Evolutionary conservation across 2,113 vertebrate genomes (phyloP).

Genomic region (Vimba vimba): DNA sequence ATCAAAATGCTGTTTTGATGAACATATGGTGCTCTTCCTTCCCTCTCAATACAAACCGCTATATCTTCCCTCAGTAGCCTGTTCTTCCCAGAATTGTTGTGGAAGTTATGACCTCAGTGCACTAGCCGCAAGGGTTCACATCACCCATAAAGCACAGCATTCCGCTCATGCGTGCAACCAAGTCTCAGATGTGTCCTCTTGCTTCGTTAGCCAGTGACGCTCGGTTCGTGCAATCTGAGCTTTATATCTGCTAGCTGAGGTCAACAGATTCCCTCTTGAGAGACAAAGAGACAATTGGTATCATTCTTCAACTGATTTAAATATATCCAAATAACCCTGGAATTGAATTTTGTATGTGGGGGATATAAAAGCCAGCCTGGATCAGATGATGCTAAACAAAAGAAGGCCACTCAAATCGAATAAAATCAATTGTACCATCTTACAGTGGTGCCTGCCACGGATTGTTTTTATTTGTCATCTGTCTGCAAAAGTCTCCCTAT

Average conservation of each 20-base stretch:
- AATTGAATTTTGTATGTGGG: background rate
- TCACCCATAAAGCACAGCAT: slow-evolving; percentile 10
- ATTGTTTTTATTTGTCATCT: background rate
- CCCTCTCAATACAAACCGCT: background rate
- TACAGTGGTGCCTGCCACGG: background rate
- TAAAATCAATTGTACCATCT: background rate
- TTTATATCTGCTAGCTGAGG: slow-evolving; percentile 7
- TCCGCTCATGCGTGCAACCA: background rate
- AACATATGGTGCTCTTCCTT: background rate
- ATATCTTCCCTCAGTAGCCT: background rate
- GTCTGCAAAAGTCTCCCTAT: background rate
- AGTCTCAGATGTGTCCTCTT: slow-evolving; percentile 20
- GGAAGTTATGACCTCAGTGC: slow-evolving; percentile 22
- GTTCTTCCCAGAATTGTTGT: slow-evolving; percentile 8
- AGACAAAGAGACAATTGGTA: background rate
- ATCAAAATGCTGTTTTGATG: background rate
- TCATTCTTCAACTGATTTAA: slow-evolving; percentile 29
- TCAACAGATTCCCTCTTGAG: slow-evolving; percentile 10
- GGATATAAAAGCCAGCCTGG: background rate
- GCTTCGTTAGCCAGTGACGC: background rate
- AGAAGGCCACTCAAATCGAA: slow-evolving; percentile 11
- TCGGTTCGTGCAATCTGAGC: slow-evolving; percentile 11
- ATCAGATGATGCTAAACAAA: background rate
- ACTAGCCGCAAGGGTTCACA: slow-evolving; percentile 27
- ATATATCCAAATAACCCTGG: background rate